phyloP scores from a whole-genome alignment of 2,113 vertebrate species.

The Nothocercus julius region DNA sequence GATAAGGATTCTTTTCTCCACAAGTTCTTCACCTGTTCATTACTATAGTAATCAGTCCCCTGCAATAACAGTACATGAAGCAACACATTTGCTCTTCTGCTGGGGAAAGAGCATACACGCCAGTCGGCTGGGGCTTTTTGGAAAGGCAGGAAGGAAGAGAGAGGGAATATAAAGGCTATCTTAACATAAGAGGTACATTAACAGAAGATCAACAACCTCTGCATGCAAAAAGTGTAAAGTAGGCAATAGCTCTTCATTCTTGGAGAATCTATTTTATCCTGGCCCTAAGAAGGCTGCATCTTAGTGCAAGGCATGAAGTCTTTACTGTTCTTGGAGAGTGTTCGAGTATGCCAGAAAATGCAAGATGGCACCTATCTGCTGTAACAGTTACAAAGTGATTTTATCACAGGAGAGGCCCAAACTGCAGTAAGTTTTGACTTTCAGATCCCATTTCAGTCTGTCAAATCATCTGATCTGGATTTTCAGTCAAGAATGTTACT shows the following conservation, averaged over 20 bases:
- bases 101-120: background rate
- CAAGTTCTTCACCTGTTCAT: background rate
- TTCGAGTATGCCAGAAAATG: background rate
- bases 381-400: background rate
- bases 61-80: background rate
- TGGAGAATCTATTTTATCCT: background rate
- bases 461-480: background rate
- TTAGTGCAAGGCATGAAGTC: background rate
- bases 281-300: background rate
- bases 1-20: background rate
- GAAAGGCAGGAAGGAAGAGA: background rate
- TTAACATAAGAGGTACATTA: background rate
- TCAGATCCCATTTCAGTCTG: background rate
- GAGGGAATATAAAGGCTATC: background rate
- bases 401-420: background rate
- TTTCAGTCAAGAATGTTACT: background rate
- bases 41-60: background rate
- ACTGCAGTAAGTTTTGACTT: background rate
- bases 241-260: background rate
- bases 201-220: no score
- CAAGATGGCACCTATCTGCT: background rate
- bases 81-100: rapidly evolving
- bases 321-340: background rate
- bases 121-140: background rate
- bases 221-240: background rate